Evolutionary conservation across 2,113 vertebrate species (phyloP).

Genomic region (Polypterus bichir): DNA sequence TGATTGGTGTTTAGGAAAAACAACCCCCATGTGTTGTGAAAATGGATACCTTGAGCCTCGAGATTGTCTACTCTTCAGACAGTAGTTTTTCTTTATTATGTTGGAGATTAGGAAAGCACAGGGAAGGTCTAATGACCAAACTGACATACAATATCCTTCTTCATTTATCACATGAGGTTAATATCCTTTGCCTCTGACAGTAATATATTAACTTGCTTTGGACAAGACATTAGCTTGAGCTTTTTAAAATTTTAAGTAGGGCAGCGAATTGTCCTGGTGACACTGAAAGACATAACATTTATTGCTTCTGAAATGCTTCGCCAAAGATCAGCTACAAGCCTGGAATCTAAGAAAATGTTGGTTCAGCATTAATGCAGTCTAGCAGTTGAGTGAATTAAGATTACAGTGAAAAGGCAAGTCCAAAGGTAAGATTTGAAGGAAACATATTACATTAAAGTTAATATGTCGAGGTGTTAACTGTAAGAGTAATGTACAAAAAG

Average conservation of each 20-base stretch:
- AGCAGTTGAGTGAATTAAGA: too few species aligned
- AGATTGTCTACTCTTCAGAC: background rate
- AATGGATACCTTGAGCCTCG: background rate
- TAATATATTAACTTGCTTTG: conserved; percentile 40
- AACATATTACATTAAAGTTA: too few species aligned
- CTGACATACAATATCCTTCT: conserved; percentile 37
- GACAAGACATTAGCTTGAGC: conserved; percentile 9
- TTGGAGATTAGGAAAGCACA: conserved; percentile 18
- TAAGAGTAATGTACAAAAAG: too few species aligned
- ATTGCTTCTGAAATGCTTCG: background rate
- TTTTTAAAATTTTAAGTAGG: conserved; percentile 1
- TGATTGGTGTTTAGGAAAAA: conserved; percentile 45
- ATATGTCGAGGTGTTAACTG: too few species aligned
- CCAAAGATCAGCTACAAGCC: background rate
- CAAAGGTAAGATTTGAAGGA: too few species aligned
- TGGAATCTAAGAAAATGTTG: background rate
- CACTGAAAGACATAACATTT: background rate
- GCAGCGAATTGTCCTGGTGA: background rate
- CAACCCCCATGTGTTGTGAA: too few species aligned
- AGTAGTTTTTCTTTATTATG: conserved; percentile 19
- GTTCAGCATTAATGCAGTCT: background rate
- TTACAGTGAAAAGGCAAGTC: too few species aligned
- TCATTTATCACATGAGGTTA: conserved; percentile 52
- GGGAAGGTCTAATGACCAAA: conserved; percentile 33
- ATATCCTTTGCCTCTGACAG: conserved; percentile 38